A percentile compares a stretch with the other conserved stretches of the same genome.
phyloP scores from a whole-genome alignment of 2,113 vertebrate genomes.

The Sander lucioperca region DNA sequence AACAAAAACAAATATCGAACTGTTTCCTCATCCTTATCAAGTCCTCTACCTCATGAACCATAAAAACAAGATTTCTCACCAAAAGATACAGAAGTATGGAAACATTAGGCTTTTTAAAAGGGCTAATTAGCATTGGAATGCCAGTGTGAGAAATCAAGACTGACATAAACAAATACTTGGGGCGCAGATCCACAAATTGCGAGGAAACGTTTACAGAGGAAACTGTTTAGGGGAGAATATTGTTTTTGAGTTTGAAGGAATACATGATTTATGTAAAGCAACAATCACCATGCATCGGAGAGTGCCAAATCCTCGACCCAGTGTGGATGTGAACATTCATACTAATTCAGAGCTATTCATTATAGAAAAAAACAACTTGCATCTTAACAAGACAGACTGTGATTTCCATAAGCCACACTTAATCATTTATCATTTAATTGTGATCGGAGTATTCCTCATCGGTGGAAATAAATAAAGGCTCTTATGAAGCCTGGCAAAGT shows the following conservation, averaged over 20 bases:
- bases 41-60: background rate
- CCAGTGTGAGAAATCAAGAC: conserved; percentile 9
- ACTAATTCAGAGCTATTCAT: conserved; percentile 67
- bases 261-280: conserved; percentile 75
- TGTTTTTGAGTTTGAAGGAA: conserved; percentile 60
- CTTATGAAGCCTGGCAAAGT: conserved; percentile 62
- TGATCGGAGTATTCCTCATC: conserved; percentile 58
- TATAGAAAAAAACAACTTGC: conserved; percentile 16
- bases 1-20: conserved; percentile 2
- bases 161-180: conserved; percentile 26
- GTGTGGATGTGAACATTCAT: conserved; percentile 72
- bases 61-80: background rate
- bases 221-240: conserved; percentile 42
- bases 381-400: conserved; percentile 57
- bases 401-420: conserved; percentile 70
- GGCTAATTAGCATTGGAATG: conserved; percentile 18
- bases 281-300: conserved; percentile 62
- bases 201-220: conserved; percentile 41
- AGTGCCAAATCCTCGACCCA: conserved; percentile 62
- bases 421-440: conserved; percentile 76
- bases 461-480: conserved; percentile 66
- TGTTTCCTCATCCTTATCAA: background rate
- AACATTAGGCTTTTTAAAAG: background rate
- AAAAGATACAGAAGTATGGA: background rate
- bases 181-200: conserved; percentile 11